Conservation (phyloP, 1,140 invertebrate species). For the Saccostrea glomerata region DNA sequence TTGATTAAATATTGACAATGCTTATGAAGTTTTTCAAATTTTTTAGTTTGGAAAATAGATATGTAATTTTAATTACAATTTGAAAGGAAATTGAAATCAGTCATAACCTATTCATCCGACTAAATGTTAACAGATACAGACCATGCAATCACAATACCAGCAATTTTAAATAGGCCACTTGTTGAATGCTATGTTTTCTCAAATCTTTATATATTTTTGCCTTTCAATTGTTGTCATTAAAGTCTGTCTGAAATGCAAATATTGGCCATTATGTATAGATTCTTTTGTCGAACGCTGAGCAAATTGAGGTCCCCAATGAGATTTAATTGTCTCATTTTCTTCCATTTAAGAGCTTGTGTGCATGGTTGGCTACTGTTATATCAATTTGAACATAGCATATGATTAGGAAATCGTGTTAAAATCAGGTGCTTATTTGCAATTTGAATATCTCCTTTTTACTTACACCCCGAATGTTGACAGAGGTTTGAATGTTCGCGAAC, state of each 20-base stretch:
- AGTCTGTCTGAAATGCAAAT: conserved; percentile 16
- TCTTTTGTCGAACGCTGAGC: conserved; percentile 12
- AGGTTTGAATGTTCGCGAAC: conserved; percentile 19
- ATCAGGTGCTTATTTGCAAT: conserved; percentile 33
- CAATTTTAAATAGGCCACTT: neutral
- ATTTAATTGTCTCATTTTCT: conserved; percentile 37
- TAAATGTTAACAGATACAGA: conserved; percentile 7
- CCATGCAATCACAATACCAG: neutral
- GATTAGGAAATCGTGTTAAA: conserved; percentile 26
- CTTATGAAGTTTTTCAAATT: neutral
- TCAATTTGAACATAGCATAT: conserved; percentile 30
- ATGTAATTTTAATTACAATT: neutral
- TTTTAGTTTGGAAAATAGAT: neutral
- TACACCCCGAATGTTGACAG: conserved; percentile 33
- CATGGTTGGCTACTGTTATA: conserved; percentile 17
- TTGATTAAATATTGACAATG: conserved; percentile 17
- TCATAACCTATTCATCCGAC: neutral
- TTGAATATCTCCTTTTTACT: conserved; percentile 25
- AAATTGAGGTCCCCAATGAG: neutral
- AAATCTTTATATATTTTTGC: conserved; percentile 24
- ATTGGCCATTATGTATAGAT: conserved; percentile 29
- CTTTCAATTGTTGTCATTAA: conserved; percentile 7
- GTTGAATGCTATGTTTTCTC: conserved; percentile 23
- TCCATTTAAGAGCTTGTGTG: conserved; percentile 16
- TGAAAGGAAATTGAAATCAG: conserved; percentile 29